These are phyloP conservation scores for Neoarius graeffei DNA, from an alignment of 2,113 vertebrate species.

Conservation along the genomic window DNA sequence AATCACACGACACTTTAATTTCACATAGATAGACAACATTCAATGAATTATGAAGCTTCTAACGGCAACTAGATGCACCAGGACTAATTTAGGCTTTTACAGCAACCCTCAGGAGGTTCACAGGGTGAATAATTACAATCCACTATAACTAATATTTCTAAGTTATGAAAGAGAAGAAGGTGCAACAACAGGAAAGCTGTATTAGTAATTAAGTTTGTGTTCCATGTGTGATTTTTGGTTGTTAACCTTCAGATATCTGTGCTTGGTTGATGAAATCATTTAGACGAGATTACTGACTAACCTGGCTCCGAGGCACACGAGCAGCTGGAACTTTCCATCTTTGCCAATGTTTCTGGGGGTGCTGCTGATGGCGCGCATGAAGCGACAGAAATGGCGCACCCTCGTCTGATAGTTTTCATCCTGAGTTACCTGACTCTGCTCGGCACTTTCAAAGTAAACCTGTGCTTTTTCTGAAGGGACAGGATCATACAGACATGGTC, in stretches of 20 bases:
- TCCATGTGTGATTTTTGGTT: background rate
- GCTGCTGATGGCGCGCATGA: slow-evolving; percentile 92
- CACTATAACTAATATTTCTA: background rate
- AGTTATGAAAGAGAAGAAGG: background rate
- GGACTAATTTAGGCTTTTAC: background rate
- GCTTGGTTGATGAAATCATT: background rate
- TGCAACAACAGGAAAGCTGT: background rate
- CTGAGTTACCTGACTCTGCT: slow-evolving; percentile 81
- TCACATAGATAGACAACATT: background rate
- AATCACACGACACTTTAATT: background rate
- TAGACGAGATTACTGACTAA: slow-evolving; percentile 56
- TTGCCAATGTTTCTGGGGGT: slow-evolving; percentile 95
- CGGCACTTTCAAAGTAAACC: slow-evolving; percentile 90
- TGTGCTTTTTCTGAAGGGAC: slow-evolving; percentile 89
- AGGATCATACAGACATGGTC: background rate
- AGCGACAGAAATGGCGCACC: slow-evolving; percentile 90
- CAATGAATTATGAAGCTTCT: background rate
- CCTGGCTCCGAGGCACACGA: slow-evolving; percentile 97
- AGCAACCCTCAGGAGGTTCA: background rate
- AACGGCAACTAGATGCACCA: background rate
- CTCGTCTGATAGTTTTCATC: slow-evolving; percentile 95
- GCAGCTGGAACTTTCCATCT: slow-evolving; percentile 98
- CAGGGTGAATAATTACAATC: background rate
- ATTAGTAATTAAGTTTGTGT: background rate
- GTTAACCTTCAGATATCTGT: background rate